These are phyloP conservation scores for Halocynthia roretzi DNA, from an alignment of 23 tunicate genomes.

Conservation along the genomic window DNA sequence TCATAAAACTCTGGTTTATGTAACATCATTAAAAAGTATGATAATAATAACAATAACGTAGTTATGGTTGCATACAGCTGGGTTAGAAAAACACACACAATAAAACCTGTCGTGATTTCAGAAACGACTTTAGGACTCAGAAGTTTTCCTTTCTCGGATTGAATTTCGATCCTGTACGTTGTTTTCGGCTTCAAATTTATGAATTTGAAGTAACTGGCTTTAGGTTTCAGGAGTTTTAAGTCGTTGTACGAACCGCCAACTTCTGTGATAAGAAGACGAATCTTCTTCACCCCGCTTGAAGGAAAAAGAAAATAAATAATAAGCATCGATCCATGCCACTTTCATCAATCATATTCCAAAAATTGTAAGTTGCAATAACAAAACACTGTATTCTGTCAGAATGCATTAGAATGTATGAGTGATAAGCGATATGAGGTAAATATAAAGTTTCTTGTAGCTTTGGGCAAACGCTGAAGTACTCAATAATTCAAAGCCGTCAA, in stretches of 20 bases:
- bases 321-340: not conserved
- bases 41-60: not conserved
- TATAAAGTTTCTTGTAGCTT: no score
- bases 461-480: no score
- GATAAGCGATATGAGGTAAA: not conserved
- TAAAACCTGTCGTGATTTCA: constrained; percentile 23
- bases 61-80: not conserved
- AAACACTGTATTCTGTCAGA: not conserved
- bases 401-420: not conserved
- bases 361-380: not conserved
- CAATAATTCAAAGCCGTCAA: no score
- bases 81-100: not conserved
- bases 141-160: constrained; percentile 26
- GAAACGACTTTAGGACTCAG: constrained; percentile 16
- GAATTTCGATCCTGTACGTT: constrained; percentile 27
- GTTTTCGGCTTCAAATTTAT: constrained; percentile 53
- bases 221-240: constrained; percentile 30
- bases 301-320: not conserved
- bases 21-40: not conserved
- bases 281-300: constrained; percentile 54
- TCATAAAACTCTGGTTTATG: not conserved
- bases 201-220: constrained; percentile 26
- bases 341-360: not conserved
- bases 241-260: constrained; percentile 33
- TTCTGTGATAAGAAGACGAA: constrained; percentile 23